Percentiles rank a stretch among this genome's conserved stretches.
Evolutionary conservation across 2,113 vertebrate species (phyloP).

Genomic region (Archocentrus centrarchus): DNA sequence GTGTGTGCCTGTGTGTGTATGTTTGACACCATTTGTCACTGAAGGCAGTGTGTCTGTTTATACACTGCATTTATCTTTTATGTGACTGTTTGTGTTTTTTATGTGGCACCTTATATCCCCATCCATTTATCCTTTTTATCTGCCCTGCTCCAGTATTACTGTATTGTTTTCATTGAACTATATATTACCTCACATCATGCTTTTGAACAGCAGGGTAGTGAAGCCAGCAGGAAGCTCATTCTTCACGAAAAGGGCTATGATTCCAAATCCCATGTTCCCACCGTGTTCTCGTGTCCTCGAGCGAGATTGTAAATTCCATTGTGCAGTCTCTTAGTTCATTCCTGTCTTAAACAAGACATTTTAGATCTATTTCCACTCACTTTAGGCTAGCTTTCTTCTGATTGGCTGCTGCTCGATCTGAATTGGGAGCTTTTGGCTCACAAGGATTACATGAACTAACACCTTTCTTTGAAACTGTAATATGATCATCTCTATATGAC

Average conservation of each 20-base stretch:
- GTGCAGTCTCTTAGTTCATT: background rate
- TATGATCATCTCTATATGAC: background rate
- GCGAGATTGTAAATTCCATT: conserved; percentile 25
- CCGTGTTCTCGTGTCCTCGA: conserved; percentile 12
- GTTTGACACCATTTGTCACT: conserved; percentile 51
- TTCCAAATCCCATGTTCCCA: conserved; percentile 8
- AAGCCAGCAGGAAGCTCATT: conserved; percentile 37
- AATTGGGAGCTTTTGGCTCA: background rate
- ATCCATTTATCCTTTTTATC: conserved; percentile 64
- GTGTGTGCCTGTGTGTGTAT: background rate
- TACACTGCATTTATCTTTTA: conserved; percentile 70
- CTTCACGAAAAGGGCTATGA: conserved; percentile 39
- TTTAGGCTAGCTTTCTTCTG: background rate
- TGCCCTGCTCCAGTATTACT: conserved; percentile 38
- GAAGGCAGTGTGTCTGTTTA: conserved; percentile 19
- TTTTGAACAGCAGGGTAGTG: conserved; percentile 23
- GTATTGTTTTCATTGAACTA: conserved; percentile 37
- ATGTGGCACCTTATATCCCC: conserved; percentile 69
- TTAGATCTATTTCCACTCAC: background rate
- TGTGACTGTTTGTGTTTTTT: conserved; percentile 70
- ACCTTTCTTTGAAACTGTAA: background rate
- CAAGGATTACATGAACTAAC: background rate
- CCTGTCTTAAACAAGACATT: background rate
- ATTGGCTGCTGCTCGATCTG: background rate
- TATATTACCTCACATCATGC: conserved; percentile 30